Evolutionary conservation across 2,888 invertebrate species (phyloP).

Genomic region (Chrysina gloriosa): DNA sequence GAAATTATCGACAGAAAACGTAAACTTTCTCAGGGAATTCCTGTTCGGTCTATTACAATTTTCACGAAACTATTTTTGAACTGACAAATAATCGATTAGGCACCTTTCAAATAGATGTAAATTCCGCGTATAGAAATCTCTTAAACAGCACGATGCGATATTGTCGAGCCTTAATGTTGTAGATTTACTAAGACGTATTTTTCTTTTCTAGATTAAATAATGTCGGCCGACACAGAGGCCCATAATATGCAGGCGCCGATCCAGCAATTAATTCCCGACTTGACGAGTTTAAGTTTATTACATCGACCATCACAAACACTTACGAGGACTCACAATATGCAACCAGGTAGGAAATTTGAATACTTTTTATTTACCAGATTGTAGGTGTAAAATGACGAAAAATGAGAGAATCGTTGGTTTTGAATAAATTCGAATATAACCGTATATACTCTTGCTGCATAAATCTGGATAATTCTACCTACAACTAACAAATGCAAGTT

Average conservation of each 20-base stretch:
- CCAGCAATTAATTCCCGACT: slow-evolving; percentile 62
- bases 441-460: too few relatives aligned
- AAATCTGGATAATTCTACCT: too few relatives aligned
- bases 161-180: not conserved
- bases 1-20: too few relatives aligned
- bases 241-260: slow-evolving; percentile 65
- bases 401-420: too few relatives aligned
- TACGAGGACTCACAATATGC: slow-evolving; percentile 56
- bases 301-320: slow-evolving; percentile 54
- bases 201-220: slow-evolving; percentile 57
- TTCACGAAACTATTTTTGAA: too few relatives aligned
- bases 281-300: slow-evolving; percentile 62
- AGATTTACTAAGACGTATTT: not conserved
- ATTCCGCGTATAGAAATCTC: too few relatives aligned
- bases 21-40: too few relatives aligned
- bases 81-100: too few relatives aligned
- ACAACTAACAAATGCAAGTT: too few relatives aligned
- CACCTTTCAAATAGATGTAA: too few relatives aligned
- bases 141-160: not conserved
- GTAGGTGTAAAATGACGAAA: not conserved
- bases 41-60: too few relatives aligned
- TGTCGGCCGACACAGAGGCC: slow-evolving; percentile 72
- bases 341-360: slow-evolving; percentile 53
- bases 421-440: too few relatives aligned
- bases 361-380: not conserved